A percentile compares a stretch with the other conserved stretches of the same genome.
These are phyloP conservation scores for Papilio helenus DNA, from an alignment of 1,140 invertebrate genomes.

Conservation along the genomic window DNA sequence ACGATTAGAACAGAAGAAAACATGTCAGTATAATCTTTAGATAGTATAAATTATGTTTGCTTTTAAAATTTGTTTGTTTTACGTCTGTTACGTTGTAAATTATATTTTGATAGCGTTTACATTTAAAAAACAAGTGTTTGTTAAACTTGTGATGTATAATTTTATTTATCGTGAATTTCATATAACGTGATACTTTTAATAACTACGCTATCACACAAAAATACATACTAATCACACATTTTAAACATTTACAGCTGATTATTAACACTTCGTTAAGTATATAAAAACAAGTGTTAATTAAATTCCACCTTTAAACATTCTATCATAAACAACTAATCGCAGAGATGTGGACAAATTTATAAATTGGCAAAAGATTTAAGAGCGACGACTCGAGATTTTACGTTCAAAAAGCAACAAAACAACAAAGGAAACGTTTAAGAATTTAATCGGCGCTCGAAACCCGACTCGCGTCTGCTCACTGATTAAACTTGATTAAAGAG, in stretches of 20 bases:
- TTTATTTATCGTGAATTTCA: not conserved
- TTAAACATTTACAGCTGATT: too few species aligned
- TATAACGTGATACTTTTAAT: not conserved
- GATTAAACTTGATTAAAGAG: conserved; percentile 26
- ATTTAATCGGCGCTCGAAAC: conserved; percentile 24
- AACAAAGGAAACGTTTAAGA: conserved; percentile 26
- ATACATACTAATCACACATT: too few species aligned
- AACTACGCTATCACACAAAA: not conserved
- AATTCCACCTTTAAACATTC: not conserved
- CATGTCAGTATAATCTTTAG: conserved; percentile 2
- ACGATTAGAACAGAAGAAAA: conserved; percentile 18
- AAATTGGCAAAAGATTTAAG: conserved; percentile 20
- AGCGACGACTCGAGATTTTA: conserved; percentile 24
- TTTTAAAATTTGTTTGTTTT: conserved; percentile 5
- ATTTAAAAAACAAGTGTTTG: not conserved
- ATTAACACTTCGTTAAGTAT: not conserved
- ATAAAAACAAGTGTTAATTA: not conserved
- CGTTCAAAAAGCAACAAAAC: conserved; percentile 17
- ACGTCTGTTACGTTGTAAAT: not conserved
- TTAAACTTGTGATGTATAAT: not conserved
- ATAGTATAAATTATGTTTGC: conserved; percentile 16
- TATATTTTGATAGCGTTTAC: not conserved
- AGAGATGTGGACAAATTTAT: not conserved
- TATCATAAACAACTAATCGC: not conserved
- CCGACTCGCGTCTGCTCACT: conserved; percentile 17